phyloP scores from a whole-genome alignment of 2,888 invertebrate species.

The Drosophila cognata region DNA sequence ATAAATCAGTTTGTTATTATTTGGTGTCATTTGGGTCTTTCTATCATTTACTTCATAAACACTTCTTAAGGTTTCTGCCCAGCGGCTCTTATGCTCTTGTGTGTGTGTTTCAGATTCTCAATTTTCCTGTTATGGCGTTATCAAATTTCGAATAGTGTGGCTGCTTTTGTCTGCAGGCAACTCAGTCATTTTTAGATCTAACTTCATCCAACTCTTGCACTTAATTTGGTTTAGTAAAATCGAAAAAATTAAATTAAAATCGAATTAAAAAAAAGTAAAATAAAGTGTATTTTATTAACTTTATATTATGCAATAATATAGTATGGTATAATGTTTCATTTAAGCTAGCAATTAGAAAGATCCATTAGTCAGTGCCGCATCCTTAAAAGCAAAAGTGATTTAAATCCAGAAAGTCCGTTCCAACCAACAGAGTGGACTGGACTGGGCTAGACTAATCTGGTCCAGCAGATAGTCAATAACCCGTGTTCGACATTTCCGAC shows the following conservation, averaged over 20 bases:
- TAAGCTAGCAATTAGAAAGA: neutral
- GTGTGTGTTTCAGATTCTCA: neutral
- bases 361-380: neutral
- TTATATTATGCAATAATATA: neutral
- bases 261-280: neutral
- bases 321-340: neutral
- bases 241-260: neutral
- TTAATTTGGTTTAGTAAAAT: neutral
- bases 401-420: neutral
- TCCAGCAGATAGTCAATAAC: neutral
- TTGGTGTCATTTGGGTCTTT: neutral
- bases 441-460: neutral
- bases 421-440: neutral
- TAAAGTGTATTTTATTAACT: neutral
- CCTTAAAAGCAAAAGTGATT: neutral
- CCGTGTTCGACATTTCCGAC: neutral
- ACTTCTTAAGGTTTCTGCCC: too few species aligned
- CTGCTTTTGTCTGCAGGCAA: neutral
- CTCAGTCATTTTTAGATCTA: neutral
- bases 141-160: neutral
- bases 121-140: neutral
- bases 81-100: too few species aligned
- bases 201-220: neutral
- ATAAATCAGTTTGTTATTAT: neutral
- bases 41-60: neutral